Conservation (phyloP, 2,113 vertebrate genomes). For the Albula glossodonta region DNA sequence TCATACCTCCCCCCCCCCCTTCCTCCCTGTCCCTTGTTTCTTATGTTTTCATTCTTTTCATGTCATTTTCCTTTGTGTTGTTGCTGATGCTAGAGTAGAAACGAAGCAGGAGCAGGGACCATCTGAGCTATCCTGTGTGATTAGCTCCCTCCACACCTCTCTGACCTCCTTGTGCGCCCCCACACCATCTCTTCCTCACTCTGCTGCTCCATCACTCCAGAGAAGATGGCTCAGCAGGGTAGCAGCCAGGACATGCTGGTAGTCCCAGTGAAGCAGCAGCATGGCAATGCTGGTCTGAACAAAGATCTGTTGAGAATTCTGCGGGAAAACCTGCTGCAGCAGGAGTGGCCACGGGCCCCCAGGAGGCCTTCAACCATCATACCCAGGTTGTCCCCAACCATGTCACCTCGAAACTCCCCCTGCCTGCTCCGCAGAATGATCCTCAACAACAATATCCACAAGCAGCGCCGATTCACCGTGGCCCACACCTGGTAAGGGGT, state of each 20-base stretch:
- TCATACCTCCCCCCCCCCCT: not conserved
- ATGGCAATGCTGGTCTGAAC: conserved; percentile 86
- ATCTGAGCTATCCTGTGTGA: too few relatives aligned
- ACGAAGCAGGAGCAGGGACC: not conserved
- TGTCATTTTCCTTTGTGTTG: too few relatives aligned
- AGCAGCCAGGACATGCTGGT: conserved; percentile 82
- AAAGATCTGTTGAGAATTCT: conserved; percentile 95
- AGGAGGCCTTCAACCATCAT: conserved; percentile 84
- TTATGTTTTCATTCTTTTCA: too few relatives aligned
- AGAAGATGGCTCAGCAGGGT: conserved; percentile 82
- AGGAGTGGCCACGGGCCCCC: conserved; percentile 80
- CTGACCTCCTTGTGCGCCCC: too few relatives aligned
- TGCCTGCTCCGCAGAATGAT: conserved; percentile 74
- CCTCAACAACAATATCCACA: conserved; percentile 90
- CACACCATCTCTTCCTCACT: too few relatives aligned
- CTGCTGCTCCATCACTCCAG: conserved; percentile 32
- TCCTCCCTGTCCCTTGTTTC: not conserved
- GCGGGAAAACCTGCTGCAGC: conserved; percentile 94
- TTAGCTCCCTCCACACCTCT: too few relatives aligned
- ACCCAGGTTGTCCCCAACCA: conserved; percentile 81
- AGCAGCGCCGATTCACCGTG: conserved; percentile 94
- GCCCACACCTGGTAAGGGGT: conserved; percentile 95
- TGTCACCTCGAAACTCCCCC: conserved; percentile 90
- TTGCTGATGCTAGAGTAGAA: too few relatives aligned
- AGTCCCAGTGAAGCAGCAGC: conserved; percentile 74